Percentiles rank a stretch among this genome's conserved stretches.
Conservation (phyloP, 2,113 vertebrate species). For the Apistogramma diplotaenia region DNA sequence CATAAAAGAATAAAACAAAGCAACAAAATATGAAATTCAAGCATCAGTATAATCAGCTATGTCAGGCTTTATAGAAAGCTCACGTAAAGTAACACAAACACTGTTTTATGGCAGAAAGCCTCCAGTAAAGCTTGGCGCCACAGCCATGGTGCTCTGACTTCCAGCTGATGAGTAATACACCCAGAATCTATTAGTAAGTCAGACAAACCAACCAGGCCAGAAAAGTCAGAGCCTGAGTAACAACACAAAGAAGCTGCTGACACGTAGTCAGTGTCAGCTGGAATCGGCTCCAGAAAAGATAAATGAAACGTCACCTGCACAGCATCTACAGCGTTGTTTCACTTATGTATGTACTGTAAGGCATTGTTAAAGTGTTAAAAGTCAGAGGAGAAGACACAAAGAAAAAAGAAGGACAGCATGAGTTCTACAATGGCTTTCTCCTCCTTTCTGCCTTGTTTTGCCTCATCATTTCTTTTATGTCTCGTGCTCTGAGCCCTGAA, state of each 20-base stretch:
- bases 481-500: background rate
- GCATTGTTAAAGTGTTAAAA: background rate
- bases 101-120: background rate
- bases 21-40: background rate
- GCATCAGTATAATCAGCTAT: background rate
- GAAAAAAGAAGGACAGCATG: background rate
- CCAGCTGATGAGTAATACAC: slow-evolving; percentile 18
- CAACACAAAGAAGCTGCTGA: background rate
- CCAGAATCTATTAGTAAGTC: slow-evolving; percentile 38
- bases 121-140: slow-evolving; percentile 4
- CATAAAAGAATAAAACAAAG: background rate
- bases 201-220: slow-evolving; percentile 11
- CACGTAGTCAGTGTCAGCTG: background rate
- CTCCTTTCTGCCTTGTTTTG: slow-evolving; percentile 5
- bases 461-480: slow-evolving; percentile 19
- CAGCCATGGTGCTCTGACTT: slow-evolving; percentile 7
- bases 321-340: background rate
- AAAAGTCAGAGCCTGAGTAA: background rate
- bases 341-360: background rate
- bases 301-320: background rate
- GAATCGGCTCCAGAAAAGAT: background rate
- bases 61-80: background rate
- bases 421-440: slow-evolving; percentile 22
- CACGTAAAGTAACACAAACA: background rate
- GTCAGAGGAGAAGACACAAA: background rate